Evolutionary conservation across 2,113 vertebrate genomes (phyloP).

Genomic region (Epinephelus moara): DNA sequence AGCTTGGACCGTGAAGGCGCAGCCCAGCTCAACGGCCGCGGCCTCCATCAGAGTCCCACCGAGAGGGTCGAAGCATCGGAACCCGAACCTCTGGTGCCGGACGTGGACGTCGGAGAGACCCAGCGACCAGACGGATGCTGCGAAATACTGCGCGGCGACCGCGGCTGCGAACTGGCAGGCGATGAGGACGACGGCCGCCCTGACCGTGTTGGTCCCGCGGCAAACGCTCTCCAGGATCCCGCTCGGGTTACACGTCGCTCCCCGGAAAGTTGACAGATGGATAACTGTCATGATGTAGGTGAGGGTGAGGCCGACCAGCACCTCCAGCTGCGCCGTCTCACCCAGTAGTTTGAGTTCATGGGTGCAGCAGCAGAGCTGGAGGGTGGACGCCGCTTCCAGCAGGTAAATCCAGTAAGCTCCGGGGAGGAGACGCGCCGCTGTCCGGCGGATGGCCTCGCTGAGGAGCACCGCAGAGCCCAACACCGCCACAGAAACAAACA

Average conservation of each 20-base stretch:
- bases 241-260: constrained; percentile 85
- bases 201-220: constrained; percentile 51
- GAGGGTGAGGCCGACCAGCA: constrained; percentile 76
- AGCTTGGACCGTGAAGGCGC: constrained; percentile 87
- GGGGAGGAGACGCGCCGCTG: constrained; percentile 12
- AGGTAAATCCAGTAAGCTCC: constrained; percentile 43
- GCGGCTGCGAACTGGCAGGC: constrained; percentile 84
- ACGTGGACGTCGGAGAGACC: constrained; percentile 82
- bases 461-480: constrained; percentile 62
- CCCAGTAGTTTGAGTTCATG: constrained; percentile 87
- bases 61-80: constrained; percentile 84
- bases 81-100: constrained; percentile 65
- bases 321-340: constrained; percentile 57
- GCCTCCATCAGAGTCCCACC: constrained; percentile 84
- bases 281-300: constrained; percentile 85
- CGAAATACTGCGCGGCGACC: constrained; percentile 72
- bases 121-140: constrained; percentile 83
- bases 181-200: constrained; percentile 58
- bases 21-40: constrained; percentile 85
- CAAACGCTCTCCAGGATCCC: constrained; percentile 81
- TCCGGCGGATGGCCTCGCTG: constrained; percentile 64
- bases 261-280: constrained; percentile 84
- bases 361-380: constrained; percentile 90
- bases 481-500: constrained; percentile 60
- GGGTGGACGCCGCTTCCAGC: constrained; percentile 86